Percentiles rank a stretch among this genome's conserved stretches.
phyloP scores from a whole-genome alignment of 2,797 vertebrate genomes.

The Uromys caudimaculatus region DNA sequence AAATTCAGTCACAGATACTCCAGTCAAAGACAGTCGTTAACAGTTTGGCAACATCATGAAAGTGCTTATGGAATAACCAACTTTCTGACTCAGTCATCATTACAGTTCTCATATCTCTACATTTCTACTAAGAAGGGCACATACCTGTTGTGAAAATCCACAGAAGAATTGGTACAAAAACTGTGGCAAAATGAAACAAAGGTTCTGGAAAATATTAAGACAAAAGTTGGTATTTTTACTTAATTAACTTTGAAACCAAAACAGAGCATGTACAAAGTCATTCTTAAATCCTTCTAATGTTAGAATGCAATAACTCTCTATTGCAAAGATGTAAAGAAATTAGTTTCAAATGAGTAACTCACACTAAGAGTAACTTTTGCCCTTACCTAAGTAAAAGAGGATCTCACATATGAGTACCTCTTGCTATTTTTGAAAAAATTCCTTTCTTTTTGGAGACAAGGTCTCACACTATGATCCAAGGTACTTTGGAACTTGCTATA shows the following conservation, averaged over 20 bases:
- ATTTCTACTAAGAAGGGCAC: conserved; percentile 75
- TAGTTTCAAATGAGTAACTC: conserved; percentile 46
- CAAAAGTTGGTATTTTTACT: conserved; percentile 58
- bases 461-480: neutral
- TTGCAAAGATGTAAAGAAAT: conserved; percentile 20
- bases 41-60: conserved; percentile 20
- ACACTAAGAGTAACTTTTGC: conserved; percentile 36
- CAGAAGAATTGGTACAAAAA: conserved; percentile 99
- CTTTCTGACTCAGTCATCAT: conserved; percentile 6
- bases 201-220: conserved; percentile 91
- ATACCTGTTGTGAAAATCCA: conserved; percentile 98
- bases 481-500: neutral
- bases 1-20: conserved; percentile 39
- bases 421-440: neutral
- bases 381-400: conserved; percentile 2
- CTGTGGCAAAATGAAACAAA: conserved; percentile 99
- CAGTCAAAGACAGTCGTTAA: neutral
- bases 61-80: neutral
- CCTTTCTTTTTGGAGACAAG: neutral
- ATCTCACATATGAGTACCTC: conserved; percentile 32
- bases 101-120: neutral
- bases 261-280: neutral
- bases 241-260: conserved; percentile 10
- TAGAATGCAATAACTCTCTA: conserved; percentile 24
- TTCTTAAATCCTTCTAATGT: conserved; percentile 43